phyloP scores from a whole-genome alignment of 2,797 vertebrate genomes.

The Catostomus latipinnis region DNA sequence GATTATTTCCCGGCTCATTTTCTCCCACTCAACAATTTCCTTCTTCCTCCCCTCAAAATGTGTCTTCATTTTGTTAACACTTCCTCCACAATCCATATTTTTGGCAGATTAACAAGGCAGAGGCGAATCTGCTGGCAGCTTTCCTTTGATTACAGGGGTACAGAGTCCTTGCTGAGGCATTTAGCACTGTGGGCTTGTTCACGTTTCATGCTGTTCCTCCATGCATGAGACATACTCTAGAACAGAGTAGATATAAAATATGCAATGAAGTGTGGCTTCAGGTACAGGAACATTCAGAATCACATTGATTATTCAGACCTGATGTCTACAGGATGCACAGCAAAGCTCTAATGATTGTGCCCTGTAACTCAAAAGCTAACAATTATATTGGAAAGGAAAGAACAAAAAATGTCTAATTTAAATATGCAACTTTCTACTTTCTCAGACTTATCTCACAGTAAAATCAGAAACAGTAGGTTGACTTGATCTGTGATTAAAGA shows the following conservation, averaged over 20 bases:
- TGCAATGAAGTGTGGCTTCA: constrained; percentile 60
- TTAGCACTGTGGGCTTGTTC: constrained; percentile 52
- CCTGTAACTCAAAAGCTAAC: neutral
- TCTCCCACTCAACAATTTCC: constrained; percentile 17
- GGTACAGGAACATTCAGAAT: constrained; percentile 61
- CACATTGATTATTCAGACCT: constrained; percentile 64
- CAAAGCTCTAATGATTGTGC: constrained; percentile 9
- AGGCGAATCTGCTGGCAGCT: constrained; percentile 66
- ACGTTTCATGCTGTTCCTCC: constrained; percentile 62
- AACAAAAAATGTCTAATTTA: neutral
- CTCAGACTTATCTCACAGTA: neutral
- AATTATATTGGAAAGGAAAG: neutral
- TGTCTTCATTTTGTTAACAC: constrained; percentile 12
- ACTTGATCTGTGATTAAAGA: no score
- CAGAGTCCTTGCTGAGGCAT: constrained; percentile 56
- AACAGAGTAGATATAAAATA: constrained; percentile 60
- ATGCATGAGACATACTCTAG: constrained; percentile 44
- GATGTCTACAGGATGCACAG: constrained; percentile 6
- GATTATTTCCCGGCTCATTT: constrained; percentile 51
- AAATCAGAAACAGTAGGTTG: no score
- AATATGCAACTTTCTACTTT: neutral
- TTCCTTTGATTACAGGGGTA: constrained; percentile 66
- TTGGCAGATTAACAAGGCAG: constrained; percentile 65
- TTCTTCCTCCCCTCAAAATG: constrained; percentile 35
- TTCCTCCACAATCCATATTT: constrained; percentile 45